Conservation (phyloP, 2,113 vertebrate genomes). For the Rhinoptilus africanus region DNA sequence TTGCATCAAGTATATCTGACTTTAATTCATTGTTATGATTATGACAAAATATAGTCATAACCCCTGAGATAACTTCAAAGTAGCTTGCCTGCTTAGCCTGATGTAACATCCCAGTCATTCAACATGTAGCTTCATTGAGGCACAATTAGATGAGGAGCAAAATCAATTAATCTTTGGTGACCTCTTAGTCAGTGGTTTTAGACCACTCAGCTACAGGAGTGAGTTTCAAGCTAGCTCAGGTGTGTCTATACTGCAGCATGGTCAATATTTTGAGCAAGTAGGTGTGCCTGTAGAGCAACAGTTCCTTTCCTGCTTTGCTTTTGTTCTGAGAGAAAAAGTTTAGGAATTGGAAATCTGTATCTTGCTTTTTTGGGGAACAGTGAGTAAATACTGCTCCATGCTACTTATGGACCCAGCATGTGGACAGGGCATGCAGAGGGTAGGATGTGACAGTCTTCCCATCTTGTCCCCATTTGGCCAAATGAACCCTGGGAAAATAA, state of each 20-base stretch:
- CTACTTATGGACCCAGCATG: accelerated
- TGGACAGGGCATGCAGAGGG: not conserved
- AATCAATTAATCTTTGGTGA: not conserved
- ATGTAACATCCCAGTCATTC: not conserved
- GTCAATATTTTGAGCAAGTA: not conserved
- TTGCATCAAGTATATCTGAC: not conserved
- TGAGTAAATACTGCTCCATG: not conserved
- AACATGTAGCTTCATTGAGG: not conserved
- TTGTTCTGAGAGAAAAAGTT: not conserved
- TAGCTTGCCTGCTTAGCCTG: not conserved
- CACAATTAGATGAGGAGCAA: not conserved
- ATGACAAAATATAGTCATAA: not conserved
- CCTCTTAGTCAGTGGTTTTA: not conserved
- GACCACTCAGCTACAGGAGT: not conserved
- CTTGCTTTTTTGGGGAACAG: not conserved
- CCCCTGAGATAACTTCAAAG: not conserved
- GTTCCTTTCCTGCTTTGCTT: not conserved
- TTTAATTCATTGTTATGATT: not conserved
- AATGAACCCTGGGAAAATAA: not conserved
- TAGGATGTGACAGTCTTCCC: not conserved
- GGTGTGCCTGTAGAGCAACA: not conserved
- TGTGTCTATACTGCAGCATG: not conserved
- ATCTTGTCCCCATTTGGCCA: not conserved
- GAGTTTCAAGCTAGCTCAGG: not conserved
- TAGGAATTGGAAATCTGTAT: not conserved